phyloP scores from a whole-genome alignment of 2,797 vertebrate species.

The Triplophysa yarkandensis region DNA sequence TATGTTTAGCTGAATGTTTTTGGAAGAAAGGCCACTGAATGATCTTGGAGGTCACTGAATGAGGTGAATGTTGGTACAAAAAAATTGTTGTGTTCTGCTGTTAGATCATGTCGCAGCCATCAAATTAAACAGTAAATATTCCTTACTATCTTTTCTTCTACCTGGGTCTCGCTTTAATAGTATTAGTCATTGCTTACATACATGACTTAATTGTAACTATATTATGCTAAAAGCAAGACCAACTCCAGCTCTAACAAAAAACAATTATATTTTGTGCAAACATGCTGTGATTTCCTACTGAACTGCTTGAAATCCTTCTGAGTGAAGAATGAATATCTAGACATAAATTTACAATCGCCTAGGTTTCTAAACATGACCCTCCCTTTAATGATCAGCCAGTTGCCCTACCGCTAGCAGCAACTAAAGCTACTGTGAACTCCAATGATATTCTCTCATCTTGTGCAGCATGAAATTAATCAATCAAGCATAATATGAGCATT shows the following conservation, averaged over 20 bases:
- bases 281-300: background rate
- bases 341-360: constrained; percentile 1
- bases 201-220: constrained; percentile 1
- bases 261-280: constrained; percentile 18
- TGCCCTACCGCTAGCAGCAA: background rate
- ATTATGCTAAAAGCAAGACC: background rate
- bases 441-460: background rate
- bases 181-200: constrained; percentile 13
- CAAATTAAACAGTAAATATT: background rate
- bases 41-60: background rate
- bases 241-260: background rate
- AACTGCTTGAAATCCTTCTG: background rate
- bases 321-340: background rate
- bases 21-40: background rate
- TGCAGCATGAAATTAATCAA: constrained; percentile 6
- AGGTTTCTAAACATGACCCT: background rate
- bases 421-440: constrained; percentile 3
- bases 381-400: constrained; percentile 12
- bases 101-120: background rate
- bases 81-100: background rate
- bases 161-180: constrained; percentile 12
- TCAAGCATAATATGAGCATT: background rate
- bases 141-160: constrained; percentile 4
- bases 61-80: constrained; percentile 32
- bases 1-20: background rate